Evolutionary conservation across 2,113 vertebrate genomes (phyloP).

Genomic region (Notothenia coriiceps): DNA sequence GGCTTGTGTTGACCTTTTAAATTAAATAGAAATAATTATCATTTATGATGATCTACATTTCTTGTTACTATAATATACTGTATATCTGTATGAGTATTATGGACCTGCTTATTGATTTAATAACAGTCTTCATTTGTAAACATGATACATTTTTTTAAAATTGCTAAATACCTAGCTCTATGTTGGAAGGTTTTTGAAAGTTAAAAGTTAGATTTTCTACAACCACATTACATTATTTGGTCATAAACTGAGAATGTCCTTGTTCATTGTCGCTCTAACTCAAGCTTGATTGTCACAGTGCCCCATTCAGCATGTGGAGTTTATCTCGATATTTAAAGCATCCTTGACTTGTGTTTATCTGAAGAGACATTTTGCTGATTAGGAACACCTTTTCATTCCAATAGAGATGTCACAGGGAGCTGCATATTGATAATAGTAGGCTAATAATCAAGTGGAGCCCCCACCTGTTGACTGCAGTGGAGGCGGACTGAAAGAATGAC

Average conservation of each 20-base stretch:
- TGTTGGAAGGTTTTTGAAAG: conserved; percentile 7
- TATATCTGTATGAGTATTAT: neutral
- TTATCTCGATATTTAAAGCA: conserved; percentile 33
- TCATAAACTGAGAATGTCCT: neutral
- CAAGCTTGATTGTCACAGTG: neutral
- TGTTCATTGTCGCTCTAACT: neutral
- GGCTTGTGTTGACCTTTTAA: neutral
- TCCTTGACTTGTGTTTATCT: conserved; percentile 44
- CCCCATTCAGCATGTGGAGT: neutral
- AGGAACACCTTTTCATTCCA: conserved; percentile 46
- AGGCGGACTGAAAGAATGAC: conserved; percentile 52
- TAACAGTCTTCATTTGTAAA: conserved; percentile 5
- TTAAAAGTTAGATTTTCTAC: neutral
- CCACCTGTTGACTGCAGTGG: conserved; percentile 77
- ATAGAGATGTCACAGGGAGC: conserved; percentile 50
- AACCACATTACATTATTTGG: conserved; percentile 8
- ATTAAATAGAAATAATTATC: neutral
- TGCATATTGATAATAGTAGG: conserved; percentile 44
- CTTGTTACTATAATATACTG: neutral
- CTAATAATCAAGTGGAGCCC: conserved; percentile 64
- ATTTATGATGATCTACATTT: neutral
- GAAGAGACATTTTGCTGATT: conserved; percentile 43
- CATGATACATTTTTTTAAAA: neutral
- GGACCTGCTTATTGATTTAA: neutral
- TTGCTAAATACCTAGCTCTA: neutral